Evolutionary conservation across 2,888 invertebrate species (phyloP).

Genomic region (Aleiodes testaceus): DNA sequence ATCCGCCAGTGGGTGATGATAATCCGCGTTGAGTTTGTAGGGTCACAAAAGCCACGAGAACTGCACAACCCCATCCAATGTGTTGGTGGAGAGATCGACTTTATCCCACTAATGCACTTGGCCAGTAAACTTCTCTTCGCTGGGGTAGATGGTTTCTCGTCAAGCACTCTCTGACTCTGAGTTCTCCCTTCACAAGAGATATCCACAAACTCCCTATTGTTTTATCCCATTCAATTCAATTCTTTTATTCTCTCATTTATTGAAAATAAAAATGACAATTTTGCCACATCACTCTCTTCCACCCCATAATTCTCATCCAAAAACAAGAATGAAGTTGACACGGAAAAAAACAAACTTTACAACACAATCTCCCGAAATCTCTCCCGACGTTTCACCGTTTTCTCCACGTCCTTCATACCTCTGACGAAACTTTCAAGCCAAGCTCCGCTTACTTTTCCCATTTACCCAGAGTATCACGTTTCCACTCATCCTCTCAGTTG

Average conservation of each 20-base stretch:
- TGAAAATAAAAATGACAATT: too few species aligned
- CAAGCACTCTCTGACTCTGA: constrained; percentile 52
- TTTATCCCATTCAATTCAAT: constrained; percentile 17
- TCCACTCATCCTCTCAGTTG: constrained; percentile 34
- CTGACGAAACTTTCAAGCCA: constrained; percentile 47
- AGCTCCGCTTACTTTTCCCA: constrained; percentile 56
- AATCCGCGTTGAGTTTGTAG: constrained; percentile 52
- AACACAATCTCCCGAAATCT: constrained; percentile 38
- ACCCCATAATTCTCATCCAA: constrained; percentile 35
- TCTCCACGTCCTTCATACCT: constrained; percentile 36
- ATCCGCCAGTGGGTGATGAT: constrained; percentile 45
- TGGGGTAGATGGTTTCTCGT: constrained; percentile 50
- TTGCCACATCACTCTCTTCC: not conserved
- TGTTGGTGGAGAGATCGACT: constrained; percentile 53
- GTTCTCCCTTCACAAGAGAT: constrained; percentile 32
- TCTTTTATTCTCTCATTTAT: not conserved
- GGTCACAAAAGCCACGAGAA: constrained; percentile 50
- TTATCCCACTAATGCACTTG: constrained; percentile 59
- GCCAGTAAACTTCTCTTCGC: constrained; percentile 52
- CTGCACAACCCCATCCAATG: constrained; percentile 39
- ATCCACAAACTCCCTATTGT: constrained; percentile 8
- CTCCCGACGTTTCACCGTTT: constrained; percentile 47
- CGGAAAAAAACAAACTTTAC: constrained; percentile 36
- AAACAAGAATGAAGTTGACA: constrained; percentile 40
- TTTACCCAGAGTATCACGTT: constrained; percentile 51